Conservation (phyloP, 2,888 invertebrate genomes). For the Sphaerophoria rueppellii region DNA sequence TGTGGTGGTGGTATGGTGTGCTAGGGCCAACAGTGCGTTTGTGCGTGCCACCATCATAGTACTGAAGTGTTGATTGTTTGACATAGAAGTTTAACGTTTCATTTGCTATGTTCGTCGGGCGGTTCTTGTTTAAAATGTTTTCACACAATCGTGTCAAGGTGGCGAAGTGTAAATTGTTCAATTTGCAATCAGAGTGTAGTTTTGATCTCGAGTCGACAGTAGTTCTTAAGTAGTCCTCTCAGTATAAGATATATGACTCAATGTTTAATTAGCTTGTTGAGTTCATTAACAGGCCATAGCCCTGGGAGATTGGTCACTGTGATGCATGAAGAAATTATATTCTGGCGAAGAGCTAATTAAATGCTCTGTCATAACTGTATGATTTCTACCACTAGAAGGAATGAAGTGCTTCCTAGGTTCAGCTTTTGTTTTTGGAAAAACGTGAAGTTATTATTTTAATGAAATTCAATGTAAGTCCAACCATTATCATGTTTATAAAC, state of each 20-base stretch:
- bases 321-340: slow-evolving; percentile 28
- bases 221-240: not conserved
- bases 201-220: slow-evolving; percentile 45
- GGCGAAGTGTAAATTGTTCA: slow-evolving; percentile 47
- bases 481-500: too few relatives aligned
- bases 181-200: slow-evolving; percentile 20
- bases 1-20: too few relatives aligned
- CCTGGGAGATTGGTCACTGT: slow-evolving; percentile 3
- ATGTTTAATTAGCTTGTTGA: slow-evolving; percentile 23
- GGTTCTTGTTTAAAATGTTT: slow-evolving; percentile 12
- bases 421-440: too few relatives aligned
- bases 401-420: too few relatives aligned
- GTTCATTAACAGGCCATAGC: slow-evolving; percentile 45
- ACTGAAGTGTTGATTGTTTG: slow-evolving; percentile 43
- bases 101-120: not conserved
- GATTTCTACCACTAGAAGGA: too few relatives aligned
- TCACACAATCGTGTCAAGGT: slow-evolving; percentile 44
- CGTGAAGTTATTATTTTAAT: too few relatives aligned
- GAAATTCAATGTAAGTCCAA: too few relatives aligned
- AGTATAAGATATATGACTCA: not conserved
- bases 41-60: not conserved
- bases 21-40: too few relatives aligned
- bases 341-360: slow-evolving; percentile 51
- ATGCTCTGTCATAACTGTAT: slow-evolving; percentile 2
- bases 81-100: not conserved